Evolutionary conservation across 2,888 invertebrate genomes (phyloP).

Genomic region (Heterodera filipjevi): DNA sequence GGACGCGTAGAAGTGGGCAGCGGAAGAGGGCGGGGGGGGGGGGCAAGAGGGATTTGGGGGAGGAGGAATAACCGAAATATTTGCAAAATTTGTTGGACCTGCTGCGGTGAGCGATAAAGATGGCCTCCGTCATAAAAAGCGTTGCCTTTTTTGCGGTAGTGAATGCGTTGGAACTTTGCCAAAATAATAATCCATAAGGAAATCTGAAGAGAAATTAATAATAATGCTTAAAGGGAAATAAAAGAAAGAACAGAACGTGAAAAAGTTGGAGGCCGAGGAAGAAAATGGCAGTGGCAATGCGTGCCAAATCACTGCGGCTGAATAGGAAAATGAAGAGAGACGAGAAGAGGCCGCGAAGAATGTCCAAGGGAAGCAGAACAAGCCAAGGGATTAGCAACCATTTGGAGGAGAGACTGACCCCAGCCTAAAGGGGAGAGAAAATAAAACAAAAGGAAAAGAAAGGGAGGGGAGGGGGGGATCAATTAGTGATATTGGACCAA

Average conservation of each 20-base stretch:
- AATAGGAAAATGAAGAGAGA: slow-evolving; percentile 62
- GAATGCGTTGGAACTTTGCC: slow-evolving; percentile 65
- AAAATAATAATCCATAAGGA: slow-evolving; percentile 62
- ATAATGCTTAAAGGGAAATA: not conserved
- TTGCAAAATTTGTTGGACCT: not conserved
- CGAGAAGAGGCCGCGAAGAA: slow-evolving; percentile 63
- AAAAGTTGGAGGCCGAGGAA: slow-evolving; percentile 65
- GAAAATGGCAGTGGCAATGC: slow-evolving; percentile 65
- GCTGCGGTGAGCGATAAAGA: not conserved
- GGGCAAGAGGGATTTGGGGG: not conserved
- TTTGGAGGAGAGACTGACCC: slow-evolving; percentile 32
- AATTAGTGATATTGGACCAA: not conserved
- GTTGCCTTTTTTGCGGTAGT: slow-evolving; percentile 47
- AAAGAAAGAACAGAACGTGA: slow-evolving; percentile 51
- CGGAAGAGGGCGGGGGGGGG: not conserved
- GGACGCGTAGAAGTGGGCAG: not conserved
- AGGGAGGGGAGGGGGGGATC: too few species aligned
- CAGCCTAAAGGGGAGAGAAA: not conserved
- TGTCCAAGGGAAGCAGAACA: slow-evolving; percentile 60
- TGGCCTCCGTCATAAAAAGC: slow-evolving; percentile 3
- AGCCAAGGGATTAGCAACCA: slow-evolving; percentile 58
- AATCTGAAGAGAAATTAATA: slow-evolving; percentile 51
- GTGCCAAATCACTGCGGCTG: slow-evolving; percentile 58
- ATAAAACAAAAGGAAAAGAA: not conserved
- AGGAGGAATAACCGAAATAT: not conserved